Percentiles rank a stretch among this genome's conserved stretches.
Evolutionary conservation across 2,797 vertebrate genomes (phyloP).

Genomic region (Ptychadena robeensis): DNA sequence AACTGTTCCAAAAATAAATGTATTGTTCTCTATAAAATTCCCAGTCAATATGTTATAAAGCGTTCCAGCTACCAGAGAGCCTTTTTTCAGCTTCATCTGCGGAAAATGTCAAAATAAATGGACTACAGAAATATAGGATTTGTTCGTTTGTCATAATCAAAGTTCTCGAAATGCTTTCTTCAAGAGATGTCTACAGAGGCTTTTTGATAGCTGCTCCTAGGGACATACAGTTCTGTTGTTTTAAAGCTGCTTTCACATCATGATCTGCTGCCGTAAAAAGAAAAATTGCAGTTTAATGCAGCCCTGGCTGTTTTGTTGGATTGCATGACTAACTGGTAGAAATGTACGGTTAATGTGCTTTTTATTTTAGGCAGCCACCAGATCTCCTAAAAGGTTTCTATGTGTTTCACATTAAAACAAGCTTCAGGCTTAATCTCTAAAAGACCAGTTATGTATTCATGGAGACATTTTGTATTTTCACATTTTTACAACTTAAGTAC

Average conservation of each 20-base stretch:
- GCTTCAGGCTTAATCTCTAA: too few species aligned
- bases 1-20: background rate
- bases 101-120: background rate
- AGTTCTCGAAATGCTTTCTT: background rate
- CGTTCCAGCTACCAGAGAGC: background rate
- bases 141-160: background rate
- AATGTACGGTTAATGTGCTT: background rate
- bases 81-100: background rate
- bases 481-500: too few species aligned
- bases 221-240: background rate
- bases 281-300: background rate
- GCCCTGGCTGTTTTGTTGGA: background rate
- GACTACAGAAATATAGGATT: background rate
- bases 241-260: background rate
- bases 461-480: too few species aligned
- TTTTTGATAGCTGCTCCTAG: background rate
- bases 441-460: too few species aligned
- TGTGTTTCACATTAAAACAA: too few species aligned
- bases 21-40: slow-evolving; percentile 11
- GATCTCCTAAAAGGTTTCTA: background rate
- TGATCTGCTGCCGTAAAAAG: background rate
- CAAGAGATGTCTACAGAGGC: background rate
- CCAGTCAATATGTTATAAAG: background rate
- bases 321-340: background rate
- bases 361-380: background rate